phyloP scores from a whole-genome alignment of 2,797 vertebrate species.

The Phalloptychus januarius region DNA sequence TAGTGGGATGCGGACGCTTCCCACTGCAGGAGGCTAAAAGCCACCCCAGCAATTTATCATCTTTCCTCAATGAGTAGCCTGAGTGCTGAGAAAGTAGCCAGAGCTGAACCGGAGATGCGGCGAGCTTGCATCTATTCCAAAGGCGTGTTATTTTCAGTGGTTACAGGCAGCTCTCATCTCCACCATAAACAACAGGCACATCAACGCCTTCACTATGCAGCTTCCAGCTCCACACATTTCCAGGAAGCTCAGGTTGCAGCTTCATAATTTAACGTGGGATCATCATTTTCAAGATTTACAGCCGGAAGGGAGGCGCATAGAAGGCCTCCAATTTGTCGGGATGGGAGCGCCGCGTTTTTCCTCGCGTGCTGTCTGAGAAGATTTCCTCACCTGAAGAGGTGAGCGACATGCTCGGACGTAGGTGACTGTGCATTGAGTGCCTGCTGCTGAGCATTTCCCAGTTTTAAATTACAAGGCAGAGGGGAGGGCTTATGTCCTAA shows the following conservation, averaged over 20 bases:
- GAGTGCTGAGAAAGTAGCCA: conserved; percentile 33
- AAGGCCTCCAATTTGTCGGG: not conserved
- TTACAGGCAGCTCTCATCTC: conserved; percentile 54
- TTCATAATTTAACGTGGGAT: not conserved
- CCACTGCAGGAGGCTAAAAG: conserved; percentile 44
- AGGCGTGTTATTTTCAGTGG: conserved; percentile 54
- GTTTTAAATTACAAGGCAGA: conserved; percentile 67
- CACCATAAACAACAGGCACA: conserved; percentile 6
- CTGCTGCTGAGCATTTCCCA: conserved; percentile 67
- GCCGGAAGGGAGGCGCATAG: not conserved
- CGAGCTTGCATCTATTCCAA: conserved; percentile 44
- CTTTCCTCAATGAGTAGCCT: conserved; percentile 53
- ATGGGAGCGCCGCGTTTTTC: conserved; percentile 33
- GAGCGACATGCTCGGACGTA: conserved; percentile 69
- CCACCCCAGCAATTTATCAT: conserved; percentile 65
- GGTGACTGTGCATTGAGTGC: conserved; percentile 63
- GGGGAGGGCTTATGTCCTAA: conserved; percentile 51
- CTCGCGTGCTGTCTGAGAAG: conserved; percentile 6
- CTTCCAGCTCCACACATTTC: conserved; percentile 18
- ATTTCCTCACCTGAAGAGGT: conserved; percentile 53
- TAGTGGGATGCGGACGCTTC: conserved; percentile 57
- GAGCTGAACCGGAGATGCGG: conserved; percentile 52
- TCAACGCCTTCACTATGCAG: conserved; percentile 31
- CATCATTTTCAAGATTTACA: conserved; percentile 14
- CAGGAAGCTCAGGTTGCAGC: conserved; percentile 10